Percentiles rank a stretch among this genome's conserved stretches.
phyloP scores from a whole-genome alignment of 2,113 vertebrate species.

The Eolophus roseicapilla region DNA sequence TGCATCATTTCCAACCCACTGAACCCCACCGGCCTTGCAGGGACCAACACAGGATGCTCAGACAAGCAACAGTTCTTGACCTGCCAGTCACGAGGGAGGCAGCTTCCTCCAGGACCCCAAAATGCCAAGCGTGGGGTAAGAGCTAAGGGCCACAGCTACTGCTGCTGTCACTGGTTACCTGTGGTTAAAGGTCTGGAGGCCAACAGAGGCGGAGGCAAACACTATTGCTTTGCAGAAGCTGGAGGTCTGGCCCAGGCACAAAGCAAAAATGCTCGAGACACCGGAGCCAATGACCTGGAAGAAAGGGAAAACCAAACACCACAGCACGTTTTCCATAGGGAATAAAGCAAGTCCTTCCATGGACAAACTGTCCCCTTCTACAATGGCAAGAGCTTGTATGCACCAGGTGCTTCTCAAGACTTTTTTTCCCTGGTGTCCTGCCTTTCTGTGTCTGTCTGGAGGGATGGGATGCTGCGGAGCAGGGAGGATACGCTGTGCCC shows the following conservation, averaged over 20 bases:
- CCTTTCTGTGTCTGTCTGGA: background rate
- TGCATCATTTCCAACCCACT: background rate
- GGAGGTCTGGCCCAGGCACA: constrained; percentile 85
- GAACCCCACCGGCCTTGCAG: background rate
- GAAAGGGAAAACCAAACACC: background rate
- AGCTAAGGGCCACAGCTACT: background rate
- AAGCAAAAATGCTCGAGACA: constrained; percentile 86
- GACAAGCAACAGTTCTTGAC: background rate
- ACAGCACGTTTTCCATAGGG: background rate
- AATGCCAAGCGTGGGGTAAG: background rate
- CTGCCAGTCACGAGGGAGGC: fast-evolving
- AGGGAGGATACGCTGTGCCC: background rate
- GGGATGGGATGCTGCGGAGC: background rate
- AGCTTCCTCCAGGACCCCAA: background rate
- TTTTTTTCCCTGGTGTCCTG: fast-evolving
- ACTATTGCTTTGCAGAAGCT: constrained; percentile 85
- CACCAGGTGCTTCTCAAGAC: background rate
- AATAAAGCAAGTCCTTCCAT: background rate
- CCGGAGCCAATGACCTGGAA: constrained; percentile 90
- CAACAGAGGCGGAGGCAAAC: constrained; percentile 87
- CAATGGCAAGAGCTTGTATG: background rate
- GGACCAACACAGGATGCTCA: background rate
- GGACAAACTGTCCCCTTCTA: background rate
- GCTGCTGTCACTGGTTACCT: constrained; percentile 72
- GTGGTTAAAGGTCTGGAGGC: constrained; percentile 94